Conservation (phyloP, 1,140 invertebrate species). For the Ericerus pela region DNA sequence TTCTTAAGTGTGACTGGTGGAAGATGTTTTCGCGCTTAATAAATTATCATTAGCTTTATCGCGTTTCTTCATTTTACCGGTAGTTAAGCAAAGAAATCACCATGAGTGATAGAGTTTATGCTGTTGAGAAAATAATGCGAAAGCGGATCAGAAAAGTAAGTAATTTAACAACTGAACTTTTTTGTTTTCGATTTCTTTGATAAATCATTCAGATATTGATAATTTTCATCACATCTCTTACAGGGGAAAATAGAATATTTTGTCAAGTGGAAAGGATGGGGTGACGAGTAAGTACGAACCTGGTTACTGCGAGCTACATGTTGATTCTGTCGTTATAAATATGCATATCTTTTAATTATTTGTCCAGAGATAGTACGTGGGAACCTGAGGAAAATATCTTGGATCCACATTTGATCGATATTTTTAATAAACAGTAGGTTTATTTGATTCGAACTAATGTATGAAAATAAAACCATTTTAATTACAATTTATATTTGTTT, state of each 20-base stretch:
- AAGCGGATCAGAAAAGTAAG: slow-evolving; percentile 75
- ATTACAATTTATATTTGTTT: slow-evolving; percentile 14
- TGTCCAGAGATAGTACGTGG: slow-evolving; percentile 77
- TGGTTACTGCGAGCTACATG: too few species aligned
- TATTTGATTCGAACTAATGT: too few species aligned
- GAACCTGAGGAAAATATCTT: slow-evolving; percentile 94
- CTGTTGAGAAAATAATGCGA: slow-evolving; percentile 87
- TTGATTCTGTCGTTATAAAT: too few species aligned
- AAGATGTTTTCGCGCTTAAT: too few species aligned
- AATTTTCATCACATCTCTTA: too few species aligned
- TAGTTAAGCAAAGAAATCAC: too few species aligned
- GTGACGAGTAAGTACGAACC: slow-evolving; percentile 66
- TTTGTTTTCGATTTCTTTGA: neutral
- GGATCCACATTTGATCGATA: slow-evolving; percentile 75
- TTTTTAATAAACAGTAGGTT: slow-evolving; percentile 56
- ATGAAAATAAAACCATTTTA: slow-evolving; percentile 13
- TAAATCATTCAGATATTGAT: too few species aligned
- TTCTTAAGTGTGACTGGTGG: too few species aligned
- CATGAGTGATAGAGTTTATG: slow-evolving; percentile 82
- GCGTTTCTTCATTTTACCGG: too few species aligned
- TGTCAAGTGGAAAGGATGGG: slow-evolving; percentile 97
- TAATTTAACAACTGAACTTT: neutral
- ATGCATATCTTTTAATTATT: slow-evolving; percentile 19
- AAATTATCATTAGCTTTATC: too few species aligned
- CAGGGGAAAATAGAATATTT: slow-evolving; percentile 86